Base-by-base conservation (phyloP, 2,888 invertebrate species). In the Meiosimyza decipiens region DNA sequence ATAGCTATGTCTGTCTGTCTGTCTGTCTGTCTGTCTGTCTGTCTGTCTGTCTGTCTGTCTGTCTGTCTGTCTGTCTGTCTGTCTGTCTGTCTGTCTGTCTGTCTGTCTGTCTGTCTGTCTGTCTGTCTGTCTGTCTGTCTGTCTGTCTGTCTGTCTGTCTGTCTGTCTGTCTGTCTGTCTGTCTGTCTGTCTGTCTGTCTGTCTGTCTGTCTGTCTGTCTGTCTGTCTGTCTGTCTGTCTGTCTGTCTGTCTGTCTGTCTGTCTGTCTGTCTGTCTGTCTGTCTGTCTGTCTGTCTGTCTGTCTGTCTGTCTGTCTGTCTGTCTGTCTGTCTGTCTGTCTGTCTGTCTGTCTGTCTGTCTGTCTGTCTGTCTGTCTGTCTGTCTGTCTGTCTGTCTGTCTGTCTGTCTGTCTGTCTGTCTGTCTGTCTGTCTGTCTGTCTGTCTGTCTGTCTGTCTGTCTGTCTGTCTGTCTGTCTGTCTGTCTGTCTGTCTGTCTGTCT, bases 1-100 rank as follows among this genome's bases (percentile, higher is more conserved):
- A n/a, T n/a, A n/a, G n/a, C n/a, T n/a, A n/a, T 63, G 63, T 63
- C 63, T 63, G 63, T 63, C 63, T 63, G 63, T 63, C 63, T 63
- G 63, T 63, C 63, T 63, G 63, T 63, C 63, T 63, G 63, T 63
- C 63, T 63, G 63, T 63, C 63, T 40, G 40, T 49, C 49, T 40
- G 40, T 49, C 49, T 40, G 40, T 63, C 63, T 63, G 63, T 63
- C 63, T 63, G 63, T 63, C 63, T 63, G 63, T 63, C 40, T 63
- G 63, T 63, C 63, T 63, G 63, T 63, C 63, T 63, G 63, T 63
- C 63, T 57, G 57, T 57, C 57, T 57, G 57, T 57, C 57, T 57
- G 57, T 57, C 57, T 57, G 57, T 57, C 57, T 57, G 57, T 57
- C 57, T 57, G 57, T 57, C 57, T 57, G 57, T 57, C 57, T 57